Evolutionary conservation across 2,113 vertebrate genomes (phyloP).

Genomic region (Malurus cyaneus): DNA sequence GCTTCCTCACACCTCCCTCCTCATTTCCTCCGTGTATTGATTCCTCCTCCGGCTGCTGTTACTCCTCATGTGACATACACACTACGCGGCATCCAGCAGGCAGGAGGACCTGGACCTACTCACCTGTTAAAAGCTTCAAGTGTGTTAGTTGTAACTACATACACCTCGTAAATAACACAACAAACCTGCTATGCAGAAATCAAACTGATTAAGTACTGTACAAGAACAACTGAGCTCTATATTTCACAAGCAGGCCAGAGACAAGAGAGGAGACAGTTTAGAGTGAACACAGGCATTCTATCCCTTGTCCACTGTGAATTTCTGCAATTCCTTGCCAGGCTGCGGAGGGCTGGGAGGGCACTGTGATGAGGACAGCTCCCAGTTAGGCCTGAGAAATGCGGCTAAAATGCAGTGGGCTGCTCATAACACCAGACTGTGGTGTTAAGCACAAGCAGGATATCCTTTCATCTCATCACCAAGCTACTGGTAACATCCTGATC

Average conservation of each 20-base stretch:
- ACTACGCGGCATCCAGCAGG: neutral
- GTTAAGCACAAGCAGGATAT: neutral
- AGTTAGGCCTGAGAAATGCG: neutral
- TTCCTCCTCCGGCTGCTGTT: neutral
- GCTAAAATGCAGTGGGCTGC: neutral
- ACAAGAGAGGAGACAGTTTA: neutral
- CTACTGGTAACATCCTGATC: neutral
- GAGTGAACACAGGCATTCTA: neutral
- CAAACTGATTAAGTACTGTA: neutral
- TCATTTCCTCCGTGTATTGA: neutral
- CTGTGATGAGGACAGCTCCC: neutral
- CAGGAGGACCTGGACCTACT: neutral
- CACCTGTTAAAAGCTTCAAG: neutral
- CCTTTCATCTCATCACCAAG: neutral
- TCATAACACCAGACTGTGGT: neutral
- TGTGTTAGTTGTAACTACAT: neutral
- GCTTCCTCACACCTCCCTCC: neutral
- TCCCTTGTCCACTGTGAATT: neutral
- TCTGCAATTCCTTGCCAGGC: neutral
- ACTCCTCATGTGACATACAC: neutral
- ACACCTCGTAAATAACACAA: fast-evolving
- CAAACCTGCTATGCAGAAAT: neutral
- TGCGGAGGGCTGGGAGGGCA: neutral
- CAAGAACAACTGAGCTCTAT: neutral
- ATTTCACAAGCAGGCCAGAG: neutral